Percentiles rank a stretch among this genome's conserved stretches.
phyloP scores from a whole-genome alignment of 23 tunicate genomes.

The Styela plicata region DNA sequence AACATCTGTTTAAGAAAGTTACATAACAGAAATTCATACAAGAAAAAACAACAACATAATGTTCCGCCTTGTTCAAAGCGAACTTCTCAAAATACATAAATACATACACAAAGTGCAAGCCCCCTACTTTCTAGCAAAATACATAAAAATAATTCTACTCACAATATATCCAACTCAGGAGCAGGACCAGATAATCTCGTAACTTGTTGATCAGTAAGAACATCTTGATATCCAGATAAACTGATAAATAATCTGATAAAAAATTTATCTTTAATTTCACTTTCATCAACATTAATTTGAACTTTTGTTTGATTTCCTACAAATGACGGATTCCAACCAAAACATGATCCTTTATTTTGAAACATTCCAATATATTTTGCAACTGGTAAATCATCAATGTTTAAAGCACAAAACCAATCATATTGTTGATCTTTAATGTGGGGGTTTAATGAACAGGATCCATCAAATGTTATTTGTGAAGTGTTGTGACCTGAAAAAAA shows the following conservation, averaged over 20 bases:
- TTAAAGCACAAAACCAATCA: constrained; percentile 8
- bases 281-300: background rate
- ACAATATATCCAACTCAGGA: background rate
- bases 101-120: background rate
- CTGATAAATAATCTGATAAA: background rate
- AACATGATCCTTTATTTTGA: constrained; percentile 4
- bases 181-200: background rate
- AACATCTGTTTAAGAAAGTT: no score
- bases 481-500: constrained; percentile 1
- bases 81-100: no score
- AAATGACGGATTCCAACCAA: constrained; percentile 11
- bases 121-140: background rate
- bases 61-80: no score
- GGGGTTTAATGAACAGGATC: constrained; percentile 1
- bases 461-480: constrained; percentile 2
- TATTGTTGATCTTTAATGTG: background rate
- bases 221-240: background rate
- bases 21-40: no score
- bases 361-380: background rate
- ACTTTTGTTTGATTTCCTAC: background rate
- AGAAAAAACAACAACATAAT: no score
- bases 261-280: background rate
- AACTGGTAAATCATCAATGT: background rate
- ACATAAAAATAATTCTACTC: background rate
- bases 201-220: background rate